Percentiles rank a stretch among this genome's conserved stretches.
Evolutionary conservation across 2,888 invertebrate genomes (phyloP).

Genomic region (Diarsia rubi): DNA sequence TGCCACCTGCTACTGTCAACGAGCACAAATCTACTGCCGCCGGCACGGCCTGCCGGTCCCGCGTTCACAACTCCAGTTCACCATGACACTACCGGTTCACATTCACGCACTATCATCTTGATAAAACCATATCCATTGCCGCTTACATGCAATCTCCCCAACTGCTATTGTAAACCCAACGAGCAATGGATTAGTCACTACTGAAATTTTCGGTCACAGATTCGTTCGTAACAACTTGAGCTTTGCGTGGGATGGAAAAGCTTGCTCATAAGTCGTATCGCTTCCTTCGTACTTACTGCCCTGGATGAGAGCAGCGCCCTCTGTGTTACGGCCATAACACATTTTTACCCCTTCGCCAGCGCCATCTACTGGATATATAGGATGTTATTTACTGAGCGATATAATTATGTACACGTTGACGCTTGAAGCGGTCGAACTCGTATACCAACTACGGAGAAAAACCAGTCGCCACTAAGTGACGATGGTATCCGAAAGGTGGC

Average conservation of each 20-base stretch:
- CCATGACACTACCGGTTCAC: constrained; percentile 63
- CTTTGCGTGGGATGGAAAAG: constrained; percentile 72
- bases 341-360: constrained; percentile 47
- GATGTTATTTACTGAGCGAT: background rate
- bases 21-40: constrained; percentile 87
- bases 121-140: constrained; percentile 60
- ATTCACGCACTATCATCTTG: constrained; percentile 23
- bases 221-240: constrained; percentile 35
- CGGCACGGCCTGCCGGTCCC: constrained; percentile 79
- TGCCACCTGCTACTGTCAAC: constrained; percentile 86
- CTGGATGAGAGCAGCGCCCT: constrained; percentile 62
- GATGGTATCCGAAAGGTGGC: constrained; percentile 37
- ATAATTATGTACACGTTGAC: background rate
- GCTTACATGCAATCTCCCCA: background rate
- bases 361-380: constrained; percentile 71
- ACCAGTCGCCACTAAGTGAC: background rate
- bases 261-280: constrained; percentile 66
- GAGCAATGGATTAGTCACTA: constrained; percentile 71
- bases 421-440: background rate
- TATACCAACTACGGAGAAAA: background rate
- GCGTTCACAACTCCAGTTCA: constrained; percentile 80
- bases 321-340: constrained; percentile 55
- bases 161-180: constrained; percentile 3
- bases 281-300: constrained; percentile 38
- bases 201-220: background rate